Base-by-base conservation (phyloP, 1,140 invertebrate species). In the Wiebesia pumilae region DNA sequence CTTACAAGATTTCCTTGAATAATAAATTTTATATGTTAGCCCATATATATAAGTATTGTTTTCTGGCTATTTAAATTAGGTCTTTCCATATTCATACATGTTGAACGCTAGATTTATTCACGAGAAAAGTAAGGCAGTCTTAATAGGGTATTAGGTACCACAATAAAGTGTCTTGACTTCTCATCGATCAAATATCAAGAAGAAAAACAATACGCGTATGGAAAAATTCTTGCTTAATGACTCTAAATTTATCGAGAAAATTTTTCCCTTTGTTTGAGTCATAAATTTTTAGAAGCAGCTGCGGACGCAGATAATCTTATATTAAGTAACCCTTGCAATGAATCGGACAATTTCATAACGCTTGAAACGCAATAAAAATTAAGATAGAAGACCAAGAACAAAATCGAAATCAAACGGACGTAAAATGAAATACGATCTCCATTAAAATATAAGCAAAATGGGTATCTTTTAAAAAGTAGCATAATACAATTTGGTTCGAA, bases 401-500 rank as follows among this genome's bases (percentile, higher is more conserved):
- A n/a, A 73, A 71, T 82, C 81, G 27, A 75, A 78, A 65, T 77
- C 19, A 84, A 35, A 12, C 3, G 0, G 47, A 77, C 54, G 27
- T 77, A 58, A 71, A 51, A 40, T 71, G 35, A 83, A 71, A 73
- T 54, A 83, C 81, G 47, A 73, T 58, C 16, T 54, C 24, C 12
- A 9, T 51, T 54, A 54, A 54, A 79, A 33, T 54, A 27, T 30
- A 62, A 38, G 38, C 30, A 24, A 80, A 80, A 80, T 16, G 14
- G 62, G 4, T 78, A 51, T 30, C 4, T 7, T 81, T 7, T 79
- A 58, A 24, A 75, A 75, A 75, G 19, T 75, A 51, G 43, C 33
- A 35, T 69, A 69, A 69, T 69, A 7, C 10, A 27, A 4, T 24
- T 62, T 62, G 21, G 38, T 10, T 51, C 14, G 43, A 78, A 84